Percentiles rank a stretch among this genome's conserved stretches.
Evolutionary conservation across 2,888 invertebrate species (phyloP).

Genomic region (Calliphora vomitoria): DNA sequence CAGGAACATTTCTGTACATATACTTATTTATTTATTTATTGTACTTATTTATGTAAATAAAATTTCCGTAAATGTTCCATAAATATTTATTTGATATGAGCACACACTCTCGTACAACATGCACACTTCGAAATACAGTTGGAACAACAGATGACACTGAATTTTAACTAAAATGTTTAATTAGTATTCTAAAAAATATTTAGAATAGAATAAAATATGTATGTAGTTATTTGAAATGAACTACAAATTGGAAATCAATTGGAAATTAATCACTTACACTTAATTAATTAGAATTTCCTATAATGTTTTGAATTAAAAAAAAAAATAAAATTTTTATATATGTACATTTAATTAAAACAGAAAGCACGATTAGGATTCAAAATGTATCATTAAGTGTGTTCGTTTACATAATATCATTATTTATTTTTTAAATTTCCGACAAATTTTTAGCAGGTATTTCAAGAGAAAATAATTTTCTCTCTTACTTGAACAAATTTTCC

Average conservation of each 20-base stretch:
- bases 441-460: too few species aligned
- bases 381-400: too few species aligned
- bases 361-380: background rate
- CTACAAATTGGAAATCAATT: constrained; percentile 6
- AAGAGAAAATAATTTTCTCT: too few species aligned
- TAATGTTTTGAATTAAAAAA: background rate
- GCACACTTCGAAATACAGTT: too few species aligned
- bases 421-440: too few species aligned
- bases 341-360: background rate
- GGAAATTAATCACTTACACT: background rate
- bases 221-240: background rate
- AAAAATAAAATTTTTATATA: background rate
- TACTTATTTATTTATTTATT: background rate
- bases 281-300: background rate
- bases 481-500: too few species aligned
- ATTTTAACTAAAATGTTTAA: constrained; percentile 12
- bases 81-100: background rate
- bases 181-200: background rate
- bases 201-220: background rate
- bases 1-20: background rate
- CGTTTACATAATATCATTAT: too few species aligned
- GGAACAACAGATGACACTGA: constrained; percentile 37
- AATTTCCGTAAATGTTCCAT: background rate
- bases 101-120: background rate
- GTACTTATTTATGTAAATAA: background rate